Evolutionary conservation across 2,888 invertebrate species (phyloP).

Genomic region (Beris chalybata): DNA sequence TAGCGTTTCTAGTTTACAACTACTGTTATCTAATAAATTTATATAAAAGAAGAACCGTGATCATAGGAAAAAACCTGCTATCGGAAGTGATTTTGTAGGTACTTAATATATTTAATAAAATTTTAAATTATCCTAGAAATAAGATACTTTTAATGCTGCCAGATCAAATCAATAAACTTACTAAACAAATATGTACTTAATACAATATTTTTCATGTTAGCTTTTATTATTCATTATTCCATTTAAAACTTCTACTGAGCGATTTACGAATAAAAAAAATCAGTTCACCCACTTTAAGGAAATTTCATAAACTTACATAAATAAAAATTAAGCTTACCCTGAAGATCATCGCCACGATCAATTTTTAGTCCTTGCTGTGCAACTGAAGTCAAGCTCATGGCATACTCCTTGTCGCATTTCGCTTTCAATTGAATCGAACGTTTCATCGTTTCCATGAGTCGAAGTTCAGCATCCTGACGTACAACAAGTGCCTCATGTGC

Average conservation of each 20-base stretch:
- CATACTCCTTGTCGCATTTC: conserved; percentile 91
- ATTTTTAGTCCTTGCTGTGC: conserved; percentile 82
- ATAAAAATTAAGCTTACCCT: conserved; percentile 47
- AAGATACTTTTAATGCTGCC: no score
- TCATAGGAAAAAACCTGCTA: background rate
- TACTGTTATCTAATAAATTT: background rate
- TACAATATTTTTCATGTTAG: no score
- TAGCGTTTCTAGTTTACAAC: no score
- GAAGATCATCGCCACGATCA: conserved; percentile 61
- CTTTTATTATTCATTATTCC: no score
- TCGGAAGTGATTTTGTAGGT: background rate
- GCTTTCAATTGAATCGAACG: conserved; percentile 83
- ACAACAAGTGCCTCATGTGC: conserved; percentile 89
- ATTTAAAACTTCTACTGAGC: no score
- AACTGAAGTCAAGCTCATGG: conserved; percentile 77
- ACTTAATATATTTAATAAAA: no score
- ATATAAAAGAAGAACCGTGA: background rate
- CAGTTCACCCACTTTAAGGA: no score
- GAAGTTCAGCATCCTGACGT: conserved; percentile 89
- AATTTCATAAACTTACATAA: background rate
- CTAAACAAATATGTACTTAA: no score
- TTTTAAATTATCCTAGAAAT: no score
- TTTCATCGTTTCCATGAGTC: conserved; percentile 89
- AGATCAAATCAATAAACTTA: no score
- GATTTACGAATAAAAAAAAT: no score